phyloP scores from a whole-genome alignment of 1,140 invertebrate species.

The Coenobita brevimanus region DNA sequence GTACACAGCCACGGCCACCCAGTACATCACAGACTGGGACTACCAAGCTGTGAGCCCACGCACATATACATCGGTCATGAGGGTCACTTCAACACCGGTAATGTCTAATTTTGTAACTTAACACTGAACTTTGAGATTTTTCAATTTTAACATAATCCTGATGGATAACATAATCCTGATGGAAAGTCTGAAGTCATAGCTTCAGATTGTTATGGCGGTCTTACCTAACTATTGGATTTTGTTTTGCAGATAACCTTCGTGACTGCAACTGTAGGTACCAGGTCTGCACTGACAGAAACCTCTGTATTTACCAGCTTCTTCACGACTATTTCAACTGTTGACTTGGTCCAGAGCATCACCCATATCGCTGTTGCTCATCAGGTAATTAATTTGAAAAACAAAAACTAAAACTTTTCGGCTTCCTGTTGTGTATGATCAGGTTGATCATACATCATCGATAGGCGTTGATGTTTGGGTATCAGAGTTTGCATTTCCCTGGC shows the following conservation, averaged over 20 bases:
- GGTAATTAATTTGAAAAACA: neutral
- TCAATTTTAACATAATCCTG: neutral
- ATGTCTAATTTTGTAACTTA: neutral
- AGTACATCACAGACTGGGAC: neutral
- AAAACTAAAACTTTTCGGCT: too few relatives aligned
- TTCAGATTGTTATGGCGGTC: too few relatives aligned
- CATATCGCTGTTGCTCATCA: neutral
- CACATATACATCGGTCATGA: constrained; percentile 6
- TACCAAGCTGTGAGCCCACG: neutral
- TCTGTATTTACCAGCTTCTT: neutral
- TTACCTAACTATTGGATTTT: too few relatives aligned
- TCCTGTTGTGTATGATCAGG: too few relatives aligned
- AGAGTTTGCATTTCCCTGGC: too few relatives aligned
- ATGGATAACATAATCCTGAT: too few relatives aligned
- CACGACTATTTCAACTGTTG: neutral
- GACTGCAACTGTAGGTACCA: neutral
- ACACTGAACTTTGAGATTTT: neutral
- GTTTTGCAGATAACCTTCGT: neutral
- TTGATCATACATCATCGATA: too few relatives aligned
- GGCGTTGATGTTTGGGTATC: too few relatives aligned
- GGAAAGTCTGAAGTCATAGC: too few relatives aligned
- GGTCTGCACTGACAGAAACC: neutral
- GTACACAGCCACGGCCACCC: neutral
- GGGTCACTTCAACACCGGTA: constrained; percentile 16
- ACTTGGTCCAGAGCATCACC: neutral